Evolutionary conservation across 1,140 invertebrate species (phyloP), one percentile per base, ranked within the genome.

Genomic region (Dreissena polymorpha): DNA sequence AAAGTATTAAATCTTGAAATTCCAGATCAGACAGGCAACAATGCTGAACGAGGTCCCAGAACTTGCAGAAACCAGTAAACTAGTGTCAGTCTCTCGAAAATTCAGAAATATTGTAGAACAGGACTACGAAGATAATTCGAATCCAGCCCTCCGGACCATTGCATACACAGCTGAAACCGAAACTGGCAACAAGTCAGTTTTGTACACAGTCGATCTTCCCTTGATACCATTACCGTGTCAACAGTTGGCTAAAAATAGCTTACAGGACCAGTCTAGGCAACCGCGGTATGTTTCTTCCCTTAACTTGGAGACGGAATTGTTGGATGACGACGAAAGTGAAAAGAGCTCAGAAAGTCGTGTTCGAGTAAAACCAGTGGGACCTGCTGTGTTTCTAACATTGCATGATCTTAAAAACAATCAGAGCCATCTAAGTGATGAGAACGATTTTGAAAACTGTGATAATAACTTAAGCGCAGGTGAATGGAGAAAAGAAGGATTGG

Each of bases 121-220:
- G n/a, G 75, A 69, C 25, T 10, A 55, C 18, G 65, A 78, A 12
- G 39, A 68, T 16, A 57, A 67, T 25, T 68, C 21, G 21, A 78
- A 78, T 3, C 75, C 75, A 14, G 12, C 49, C 27, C 29, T 78
- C 2, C 55, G 50, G 12, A 53, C 75, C 39, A 78, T 78, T 27
- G 69, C 29, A 51, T 78, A 78, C 25, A 2, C 75, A 25, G 13
- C 27, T 51, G 27, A 23, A 63, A 29, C 10, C 10, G 10, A 63
- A 64, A 23, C 53, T 53, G 21, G 18, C 13, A 68, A 80, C 21
- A 80, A 80, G 49, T 55, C 77, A 49, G 27, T 80, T 53, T 23
- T 71, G 2, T 80, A 55, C 57, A 80, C 77, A 2, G 51, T 80
- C 7, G 25, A 69, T 50, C 55, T 80, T 80, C 77, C 77, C 0